Evolutionary conservation across 2,113 vertebrate genomes (phyloP), one percentile per base, ranked within the genome.

Genomic region (Chascanopsetta lugubris): DNA sequence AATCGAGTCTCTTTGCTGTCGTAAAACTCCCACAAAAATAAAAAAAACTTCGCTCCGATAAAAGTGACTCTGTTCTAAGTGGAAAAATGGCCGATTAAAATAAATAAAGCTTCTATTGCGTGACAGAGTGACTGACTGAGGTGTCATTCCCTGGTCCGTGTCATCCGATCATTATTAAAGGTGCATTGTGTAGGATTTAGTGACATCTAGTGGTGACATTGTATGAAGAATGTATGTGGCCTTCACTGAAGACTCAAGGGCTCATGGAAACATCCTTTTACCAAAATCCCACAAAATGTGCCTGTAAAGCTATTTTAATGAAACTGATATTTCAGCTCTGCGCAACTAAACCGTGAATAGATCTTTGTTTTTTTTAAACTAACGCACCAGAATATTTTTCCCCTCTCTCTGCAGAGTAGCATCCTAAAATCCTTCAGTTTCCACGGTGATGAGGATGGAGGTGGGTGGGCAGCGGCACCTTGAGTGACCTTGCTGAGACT

Each of bases 71-170:
- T 88, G 82, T 87, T 86, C 56, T 86, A 84, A 79, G 84, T 89
- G 83, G 73, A 87, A 83, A n/a, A 81, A 82, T 49, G 40, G 61
- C 72, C 53, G 69, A 82, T 80, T 61, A 83, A n/a, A n/a, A n/a
- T n/a, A n/a, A 90, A 87, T 89, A 90, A 89, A 92, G 85, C 84
- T 78, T 86, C 67, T 68, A 72, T 77, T n/a, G n/a, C n/a, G n/a
- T n/a, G n/a, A n/a, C n/a, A n/a, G 13, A 69, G 34, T 57, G 54
- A 34, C 22, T 47, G 10, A 34, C 24, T 32, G 47, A 66, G 49
- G 61, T 54, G 34, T 82, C 13, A 60, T 77, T 79, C 64, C 18
- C 55, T 56, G 20, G 63, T 26, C 20, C 4, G 43, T 47, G 27
- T 51, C 20, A n/a, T n/a, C n/a, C n/a, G n/a, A n/a, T n/a, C n/a